Base-by-base conservation (phyloP, 2,113 vertebrate species). In the Emberiza fucata region DNA sequence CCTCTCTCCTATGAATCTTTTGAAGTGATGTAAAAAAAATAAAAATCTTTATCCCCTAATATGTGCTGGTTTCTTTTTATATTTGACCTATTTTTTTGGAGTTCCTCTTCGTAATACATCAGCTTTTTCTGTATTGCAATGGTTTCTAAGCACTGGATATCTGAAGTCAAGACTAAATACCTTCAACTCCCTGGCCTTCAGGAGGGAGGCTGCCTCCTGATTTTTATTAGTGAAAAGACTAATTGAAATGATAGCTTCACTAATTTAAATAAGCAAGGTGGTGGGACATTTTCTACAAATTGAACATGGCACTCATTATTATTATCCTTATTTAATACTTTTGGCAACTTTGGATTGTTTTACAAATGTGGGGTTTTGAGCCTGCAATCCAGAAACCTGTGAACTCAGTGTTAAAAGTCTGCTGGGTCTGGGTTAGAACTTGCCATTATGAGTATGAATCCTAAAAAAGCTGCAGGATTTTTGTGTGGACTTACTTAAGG, bases 1-100 rank as follows among this genome's bases (percentile, higher is more conserved):
- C 5, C 20, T 31, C 23, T 77, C 59, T 79, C 45, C 45, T 33
- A 28, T 9, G 20, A 86, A 64, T 71, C 79, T 86, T 90, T 70
- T 59, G 31, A 84, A 95, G 35, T 27, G 47, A 40, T 66, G 2
- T 20, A 85, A 85, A 57, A n/a, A 40, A 83, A 61, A 66, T 8
- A 72, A 68, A 22, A 22, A n/a, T 35, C 66, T 76, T 29, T 31
- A 20, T 72, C 44, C 20, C 14, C 75, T 80, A 86, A 53, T 93
- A 70, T 60, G 25, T 71, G 29, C 39, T 66, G 28, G 11, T 60
- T 96, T 93, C 85, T 92, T 96, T 96, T 96, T 95, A 92, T 95
- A 93, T 54, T 87, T 90, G 85, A 81, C 94, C 93, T 93, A 37
- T 86, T 96, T 94, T 92, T 83, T 86, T 73, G 3, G 44, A 78